Percentiles rank a stretch among this genome's conserved stretches.
These are phyloP conservation scores for Lissonota sp. DNA, from an alignment of 2,888 invertebrate species.

Conservation along the genomic window DNA sequence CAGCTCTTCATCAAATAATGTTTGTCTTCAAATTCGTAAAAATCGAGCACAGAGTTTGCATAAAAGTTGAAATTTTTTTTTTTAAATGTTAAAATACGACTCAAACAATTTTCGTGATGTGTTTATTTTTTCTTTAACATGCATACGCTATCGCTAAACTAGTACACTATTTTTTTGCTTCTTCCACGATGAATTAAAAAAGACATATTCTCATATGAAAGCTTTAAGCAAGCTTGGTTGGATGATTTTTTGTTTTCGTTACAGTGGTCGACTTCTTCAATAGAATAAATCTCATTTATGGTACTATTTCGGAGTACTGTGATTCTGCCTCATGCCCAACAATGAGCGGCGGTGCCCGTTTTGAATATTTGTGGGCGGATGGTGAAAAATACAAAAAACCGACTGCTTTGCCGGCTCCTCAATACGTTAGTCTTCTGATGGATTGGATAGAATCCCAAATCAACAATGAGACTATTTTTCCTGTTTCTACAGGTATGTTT, in stretches of 20 bases:
- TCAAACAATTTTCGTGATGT: too few species aligned
- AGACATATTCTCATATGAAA: too few species aligned
- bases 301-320: constrained; percentile 94
- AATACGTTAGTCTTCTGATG: constrained; percentile 93
- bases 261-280: constrained; percentile 97
- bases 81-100: too few species aligned
- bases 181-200: too few species aligned
- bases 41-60: too few species aligned
- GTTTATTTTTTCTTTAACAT: too few species aligned
- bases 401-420: constrained; percentile 92
- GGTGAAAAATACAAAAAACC: constrained; percentile 91
- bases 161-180: too few species aligned
- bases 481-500: constrained; percentile 89
- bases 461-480: constrained; percentile 94
- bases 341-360: constrained; percentile 95
- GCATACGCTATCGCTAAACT: too few species aligned
- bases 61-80: too few species aligned
- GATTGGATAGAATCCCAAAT: constrained; percentile 97
- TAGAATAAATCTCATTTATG: constrained; percentile 96
- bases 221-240: too few species aligned
- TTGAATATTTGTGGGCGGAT: constrained; percentile 96
- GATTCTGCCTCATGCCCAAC: constrained; percentile 93
- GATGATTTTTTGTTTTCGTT: constrained; percentile 75
- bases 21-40: too few species aligned
- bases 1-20: too few species aligned